phyloP scores from a whole-genome alignment of 2,888 invertebrate species.

The Harpagoxenus sublaevis region DNA sequence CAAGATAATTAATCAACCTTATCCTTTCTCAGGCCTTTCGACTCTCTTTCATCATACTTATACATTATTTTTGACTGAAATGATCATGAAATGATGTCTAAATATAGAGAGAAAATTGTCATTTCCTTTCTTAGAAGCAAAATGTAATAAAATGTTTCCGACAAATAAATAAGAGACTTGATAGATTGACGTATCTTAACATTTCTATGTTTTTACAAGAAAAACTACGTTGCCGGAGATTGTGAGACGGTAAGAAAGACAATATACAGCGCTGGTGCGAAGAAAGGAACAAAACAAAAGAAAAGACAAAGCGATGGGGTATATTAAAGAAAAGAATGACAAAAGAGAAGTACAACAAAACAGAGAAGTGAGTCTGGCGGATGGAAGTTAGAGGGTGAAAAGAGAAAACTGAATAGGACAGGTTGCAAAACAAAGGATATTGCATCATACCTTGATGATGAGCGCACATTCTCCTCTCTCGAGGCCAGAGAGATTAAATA shows the following conservation, averaged over 20 bases:
- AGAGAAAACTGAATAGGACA: constrained; percentile 6
- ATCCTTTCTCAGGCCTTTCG: not conserved
- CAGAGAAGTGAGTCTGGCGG: constrained; percentile 16
- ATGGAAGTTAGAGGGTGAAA: constrained; percentile 13
- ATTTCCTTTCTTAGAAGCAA: constrained; percentile 29
- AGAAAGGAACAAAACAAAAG: constrained; percentile 9
- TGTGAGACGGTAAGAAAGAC: constrained; percentile 33
- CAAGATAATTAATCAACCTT: constrained; percentile 50
- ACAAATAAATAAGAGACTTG: constrained; percentile 25
- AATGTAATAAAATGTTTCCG: constrained; percentile 33
- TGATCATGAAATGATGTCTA: not conserved
- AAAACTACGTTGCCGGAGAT: constrained; percentile 24
- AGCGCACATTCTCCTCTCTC: not conserved
- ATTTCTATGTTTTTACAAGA: constrained; percentile 58
- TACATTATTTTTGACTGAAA: not conserved
- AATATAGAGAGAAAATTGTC: constrained; percentile 21
- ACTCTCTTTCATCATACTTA: not conserved
- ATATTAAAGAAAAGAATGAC: constrained; percentile 37
- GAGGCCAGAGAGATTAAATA: not conserved
- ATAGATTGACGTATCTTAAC: constrained; percentile 57
- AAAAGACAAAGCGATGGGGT: constrained; percentile 26
- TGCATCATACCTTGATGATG: constrained; percentile 13
- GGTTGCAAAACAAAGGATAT: constrained; percentile 23
- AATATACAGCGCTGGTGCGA: not conserved
- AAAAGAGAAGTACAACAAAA: constrained; percentile 22